Percentiles rank a stretch among this genome's conserved stretches.
These are phyloP conservation scores for Hipposideros larvatus DNA, from an alignment of 2,797 vertebrate species.

Conservation along the genomic window DNA sequence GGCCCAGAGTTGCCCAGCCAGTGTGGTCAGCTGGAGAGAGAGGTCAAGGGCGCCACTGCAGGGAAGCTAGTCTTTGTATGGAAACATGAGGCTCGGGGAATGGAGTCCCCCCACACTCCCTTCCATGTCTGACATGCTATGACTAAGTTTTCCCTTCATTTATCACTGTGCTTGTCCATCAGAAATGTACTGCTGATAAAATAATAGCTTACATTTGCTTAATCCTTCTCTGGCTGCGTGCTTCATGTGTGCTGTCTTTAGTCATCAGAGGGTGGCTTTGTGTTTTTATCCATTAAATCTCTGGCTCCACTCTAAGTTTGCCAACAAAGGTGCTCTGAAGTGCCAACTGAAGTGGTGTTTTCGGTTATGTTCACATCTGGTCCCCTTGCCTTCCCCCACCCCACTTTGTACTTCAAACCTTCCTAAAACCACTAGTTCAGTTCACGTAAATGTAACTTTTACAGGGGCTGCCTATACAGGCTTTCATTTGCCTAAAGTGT, in stretches of 20 bases:
- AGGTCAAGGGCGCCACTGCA: background rate
- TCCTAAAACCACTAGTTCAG: constrained; percentile 40
- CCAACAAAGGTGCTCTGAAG: constrained; percentile 48
- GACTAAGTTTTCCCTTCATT: constrained; percentile 54
- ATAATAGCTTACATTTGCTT: constrained; percentile 64
- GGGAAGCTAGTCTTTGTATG: background rate
- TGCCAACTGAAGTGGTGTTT: constrained; percentile 62
- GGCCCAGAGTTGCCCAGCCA: background rate
- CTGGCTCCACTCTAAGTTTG: constrained; percentile 37
- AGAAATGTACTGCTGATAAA: constrained; percentile 55
- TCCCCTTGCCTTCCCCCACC: background rate
- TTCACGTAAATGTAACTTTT: constrained; percentile 65
- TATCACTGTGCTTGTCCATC: constrained; percentile 50
- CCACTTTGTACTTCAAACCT: constrained; percentile 40
- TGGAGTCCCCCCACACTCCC: background rate
- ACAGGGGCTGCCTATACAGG: background rate
- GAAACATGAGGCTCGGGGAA: background rate
- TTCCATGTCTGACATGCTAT: background rate
- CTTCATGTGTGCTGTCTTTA: constrained; percentile 14
- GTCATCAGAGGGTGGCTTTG: constrained; percentile 40
- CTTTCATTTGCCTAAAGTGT: constrained; percentile 63
- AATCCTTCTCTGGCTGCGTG: background rate
- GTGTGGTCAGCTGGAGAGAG: background rate
- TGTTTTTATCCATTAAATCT: constrained; percentile 45
- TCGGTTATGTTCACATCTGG: constrained; percentile 69